Evolutionary conservation across 2,888 invertebrate species (phyloP).

Genomic region (Lasioglossum oenotherae): DNA sequence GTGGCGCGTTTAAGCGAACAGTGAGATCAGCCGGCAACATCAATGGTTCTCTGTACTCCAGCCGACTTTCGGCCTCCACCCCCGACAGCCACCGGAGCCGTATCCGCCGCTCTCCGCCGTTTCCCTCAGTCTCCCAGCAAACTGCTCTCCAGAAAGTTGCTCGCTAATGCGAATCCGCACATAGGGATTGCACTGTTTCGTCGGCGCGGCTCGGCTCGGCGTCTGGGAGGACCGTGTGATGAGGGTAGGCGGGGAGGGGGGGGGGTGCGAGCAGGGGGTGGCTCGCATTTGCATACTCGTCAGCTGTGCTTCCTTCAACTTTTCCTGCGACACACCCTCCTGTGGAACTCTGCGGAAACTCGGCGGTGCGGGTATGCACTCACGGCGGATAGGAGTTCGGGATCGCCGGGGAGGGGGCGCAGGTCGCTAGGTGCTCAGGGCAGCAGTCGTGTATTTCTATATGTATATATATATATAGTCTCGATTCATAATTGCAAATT

Average conservation of each 20-base stretch:
- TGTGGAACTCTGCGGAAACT: conserved; percentile 66
- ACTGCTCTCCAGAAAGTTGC: conserved; percentile 68
- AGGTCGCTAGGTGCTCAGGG: conserved; percentile 57
- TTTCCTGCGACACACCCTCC: conserved; percentile 82
- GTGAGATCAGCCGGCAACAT: conserved; percentile 55
- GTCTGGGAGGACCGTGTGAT: conserved; percentile 58
- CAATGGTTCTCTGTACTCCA: conserved; percentile 37
- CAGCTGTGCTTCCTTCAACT: conserved; percentile 85
- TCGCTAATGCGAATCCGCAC: conserved; percentile 78
- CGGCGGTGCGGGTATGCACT: conserved; percentile 68
- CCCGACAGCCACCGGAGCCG: not conserved
- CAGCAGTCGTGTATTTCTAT: conserved; percentile 80
- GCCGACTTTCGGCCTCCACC: conserved; percentile 23
- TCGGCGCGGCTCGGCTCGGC: conserved; percentile 24
- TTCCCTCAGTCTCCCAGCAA: not conserved
- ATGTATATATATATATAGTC: conserved; percentile 67
- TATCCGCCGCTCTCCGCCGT: not conserved
- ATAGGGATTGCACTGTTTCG: conserved; percentile 80
- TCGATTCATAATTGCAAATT: conserved; percentile 85
- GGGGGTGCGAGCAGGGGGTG: conserved; percentile 47
- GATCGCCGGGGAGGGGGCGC: conserved; percentile 9
- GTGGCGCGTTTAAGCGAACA: conserved; percentile 23
- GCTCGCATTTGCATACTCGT: conserved; percentile 84
- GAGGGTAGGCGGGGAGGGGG: conserved; percentile 51
- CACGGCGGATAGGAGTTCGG: conserved; percentile 43